Percentiles rank a stretch among this genome's conserved stretches.
Conservation (phyloP, 2,113 vertebrate genomes). For the Tympanuchus pallidicinctus region DNA sequence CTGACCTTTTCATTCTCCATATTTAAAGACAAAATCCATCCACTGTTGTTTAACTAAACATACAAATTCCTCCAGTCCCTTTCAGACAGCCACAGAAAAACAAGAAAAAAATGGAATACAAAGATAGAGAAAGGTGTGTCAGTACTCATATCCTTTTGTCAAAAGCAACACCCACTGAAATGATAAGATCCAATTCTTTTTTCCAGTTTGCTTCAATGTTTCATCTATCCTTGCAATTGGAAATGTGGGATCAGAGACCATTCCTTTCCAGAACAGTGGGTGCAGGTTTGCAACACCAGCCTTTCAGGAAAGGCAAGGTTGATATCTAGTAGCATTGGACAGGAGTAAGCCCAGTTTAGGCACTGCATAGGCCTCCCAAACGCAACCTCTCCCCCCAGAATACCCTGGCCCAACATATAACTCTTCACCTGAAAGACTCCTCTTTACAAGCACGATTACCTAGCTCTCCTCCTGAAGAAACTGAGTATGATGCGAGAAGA, state of each 20-base stretch:
- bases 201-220: neutral
- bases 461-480: neutral
- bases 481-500: no score
- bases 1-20: neutral
- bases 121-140: neutral
- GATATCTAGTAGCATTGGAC: no score
- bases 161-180: neutral
- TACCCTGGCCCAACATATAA: neutral
- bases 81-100: neutral
- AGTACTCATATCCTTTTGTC: neutral
- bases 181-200: neutral
- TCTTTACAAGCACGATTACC: neutral
- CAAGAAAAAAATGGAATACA: accelerated
- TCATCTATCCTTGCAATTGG: neutral
- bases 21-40: neutral
- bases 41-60: neutral
- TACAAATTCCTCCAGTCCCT: neutral
- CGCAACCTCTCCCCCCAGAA: neutral
- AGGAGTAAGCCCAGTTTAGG: neutral
- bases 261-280: neutral
- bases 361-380: neutral
- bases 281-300: neutral
- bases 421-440: neutral
- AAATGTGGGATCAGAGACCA: neutral
- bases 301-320: neutral